Base-by-base conservation (phyloP, 2,888 invertebrate genomes). In the Diabrotica balteata region DNA sequence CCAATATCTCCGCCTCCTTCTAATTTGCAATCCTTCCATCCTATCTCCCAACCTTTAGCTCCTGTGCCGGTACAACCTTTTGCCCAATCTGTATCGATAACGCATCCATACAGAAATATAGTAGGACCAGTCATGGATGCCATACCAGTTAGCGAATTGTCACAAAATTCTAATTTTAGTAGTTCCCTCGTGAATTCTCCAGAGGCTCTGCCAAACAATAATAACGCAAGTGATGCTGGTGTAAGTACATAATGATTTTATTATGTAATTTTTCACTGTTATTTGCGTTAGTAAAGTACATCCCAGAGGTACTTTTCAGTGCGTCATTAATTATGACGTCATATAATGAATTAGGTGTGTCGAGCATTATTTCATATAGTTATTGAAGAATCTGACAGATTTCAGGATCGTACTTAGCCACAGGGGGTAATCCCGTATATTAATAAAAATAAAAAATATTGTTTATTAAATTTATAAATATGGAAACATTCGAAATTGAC, bases 51-150 rank as follows among this genome's bases (percentile, higher is more conserved):
- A 47, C 72, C 71, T 7, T 62, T 68, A 42, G 60, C 66, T 32
- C 66, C 71, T 44, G 60, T 72, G 43, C 68, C 72, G 7, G 46
- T 59, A 10, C 62, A 47, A 47, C 10, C 43, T 43, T 45, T 58
- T 57, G 22, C 52, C 57, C 2, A 7, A 55, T 7, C 43, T 11
- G 45, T 58, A 17, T 58, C 45, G n/a, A 44, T 50, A 17, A 58
- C 45, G 60, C 47, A 42, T 6, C 11, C 52, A 9, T 53, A 63
- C 9, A 60, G 59, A 17, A 53, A 46, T 43, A 63, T 65, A 6
- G 57, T 59, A 22, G 64, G 75, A 54, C 76, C 79, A 22, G 78
- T 78, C 7, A 81, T 81, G 80, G 72, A 78, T 60, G 77, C 79
- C 7, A 76, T 81, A 65, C 78, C 80, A 22, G 74, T 73, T 43